Evolutionary conservation across 1,140 invertebrate genomes (phyloP).

Genomic region (Capitella teleta): DNA sequence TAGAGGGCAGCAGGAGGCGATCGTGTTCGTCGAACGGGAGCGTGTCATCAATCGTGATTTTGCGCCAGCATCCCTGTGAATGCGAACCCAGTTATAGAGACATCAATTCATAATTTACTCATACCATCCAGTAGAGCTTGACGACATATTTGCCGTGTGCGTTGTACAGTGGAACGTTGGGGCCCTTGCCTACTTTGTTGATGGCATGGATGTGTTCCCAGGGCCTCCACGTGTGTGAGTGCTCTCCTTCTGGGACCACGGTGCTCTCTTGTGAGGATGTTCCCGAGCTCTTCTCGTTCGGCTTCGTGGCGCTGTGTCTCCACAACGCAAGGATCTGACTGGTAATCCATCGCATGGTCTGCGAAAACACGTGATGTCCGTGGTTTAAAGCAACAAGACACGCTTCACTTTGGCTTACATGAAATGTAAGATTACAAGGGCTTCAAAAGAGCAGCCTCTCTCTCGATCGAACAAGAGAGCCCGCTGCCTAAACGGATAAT

Average conservation of each 20-base stretch:
- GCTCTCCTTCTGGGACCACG: conserved; percentile 8
- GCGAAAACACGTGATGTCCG: not conserved
- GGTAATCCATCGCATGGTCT: conserved; percentile 40
- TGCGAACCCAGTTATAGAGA: too few relatives aligned
- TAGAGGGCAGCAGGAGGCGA: conserved; percentile 29
- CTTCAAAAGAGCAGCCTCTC: too few relatives aligned
- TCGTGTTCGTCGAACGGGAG: conserved; percentile 41
- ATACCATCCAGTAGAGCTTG: conserved; percentile 41
- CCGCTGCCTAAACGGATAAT: too few relatives aligned
- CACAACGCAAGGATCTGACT: conserved; percentile 38
- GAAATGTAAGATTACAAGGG: too few relatives aligned
- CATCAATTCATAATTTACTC: too few relatives aligned
- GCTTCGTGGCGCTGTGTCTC: conserved; percentile 26
- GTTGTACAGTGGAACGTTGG: conserved; percentile 37
- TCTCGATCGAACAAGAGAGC: too few relatives aligned
- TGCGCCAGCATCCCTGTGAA: conserved; percentile 43
- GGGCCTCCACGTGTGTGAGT: conserved; percentile 32
- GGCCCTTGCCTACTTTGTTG: conserved; percentile 39
- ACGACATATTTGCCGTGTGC: conserved; percentile 42
- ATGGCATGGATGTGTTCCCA: conserved; percentile 44
- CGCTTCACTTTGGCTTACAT: too few relatives aligned
- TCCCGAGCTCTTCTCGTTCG: not conserved
- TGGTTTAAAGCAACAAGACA: too few relatives aligned
- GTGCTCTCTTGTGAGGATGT: not conserved
- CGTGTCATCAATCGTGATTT: conserved; percentile 39